Conservation (phyloP, 53 echinoderm and acorn worm species). For the Luidia sarsii region DNA sequence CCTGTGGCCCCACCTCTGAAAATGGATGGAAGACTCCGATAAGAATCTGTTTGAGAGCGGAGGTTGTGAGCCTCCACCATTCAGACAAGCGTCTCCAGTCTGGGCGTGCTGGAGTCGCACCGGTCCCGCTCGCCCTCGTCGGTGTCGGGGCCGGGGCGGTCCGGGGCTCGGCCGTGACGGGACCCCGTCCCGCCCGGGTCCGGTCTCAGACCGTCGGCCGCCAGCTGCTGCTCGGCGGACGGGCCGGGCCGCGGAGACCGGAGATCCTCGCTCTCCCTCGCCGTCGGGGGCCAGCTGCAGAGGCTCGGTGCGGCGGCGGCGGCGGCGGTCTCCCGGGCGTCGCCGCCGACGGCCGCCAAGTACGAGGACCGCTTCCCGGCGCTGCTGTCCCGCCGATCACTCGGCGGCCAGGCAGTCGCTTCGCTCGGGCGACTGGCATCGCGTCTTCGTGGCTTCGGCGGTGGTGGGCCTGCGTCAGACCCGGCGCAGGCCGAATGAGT, state of each 20-base stretch:
- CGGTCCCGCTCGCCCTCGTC: neutral
- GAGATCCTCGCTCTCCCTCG: neutral
- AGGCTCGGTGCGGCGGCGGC: neutral
- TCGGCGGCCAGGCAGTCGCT: too few relatives aligned
- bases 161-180: too few relatives aligned
- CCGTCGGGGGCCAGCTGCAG: neutral
- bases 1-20: too few relatives aligned
- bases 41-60: too few relatives aligned
- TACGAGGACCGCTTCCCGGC: neutral
- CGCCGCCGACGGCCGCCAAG: neutral
- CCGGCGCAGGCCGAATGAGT: neutral
- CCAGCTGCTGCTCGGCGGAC: too few relatives aligned
- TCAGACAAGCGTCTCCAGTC: slow-evolving; percentile 34
- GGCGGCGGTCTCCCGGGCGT: too few relatives aligned
- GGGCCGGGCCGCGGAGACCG: neutral
- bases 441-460: too few relatives aligned
- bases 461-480: neutral
- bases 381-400: neutral
- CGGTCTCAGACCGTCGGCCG: too few relatives aligned
- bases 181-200: neutral
- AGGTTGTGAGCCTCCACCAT: too few relatives aligned
- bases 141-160: too few relatives aligned
- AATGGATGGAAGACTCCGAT: too few relatives aligned
- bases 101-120: neutral
- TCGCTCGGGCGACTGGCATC: too few relatives aligned